Evolutionary conservation across 2,113 vertebrate species (phyloP).

Genomic region (Oophaga pumilio): DNA sequence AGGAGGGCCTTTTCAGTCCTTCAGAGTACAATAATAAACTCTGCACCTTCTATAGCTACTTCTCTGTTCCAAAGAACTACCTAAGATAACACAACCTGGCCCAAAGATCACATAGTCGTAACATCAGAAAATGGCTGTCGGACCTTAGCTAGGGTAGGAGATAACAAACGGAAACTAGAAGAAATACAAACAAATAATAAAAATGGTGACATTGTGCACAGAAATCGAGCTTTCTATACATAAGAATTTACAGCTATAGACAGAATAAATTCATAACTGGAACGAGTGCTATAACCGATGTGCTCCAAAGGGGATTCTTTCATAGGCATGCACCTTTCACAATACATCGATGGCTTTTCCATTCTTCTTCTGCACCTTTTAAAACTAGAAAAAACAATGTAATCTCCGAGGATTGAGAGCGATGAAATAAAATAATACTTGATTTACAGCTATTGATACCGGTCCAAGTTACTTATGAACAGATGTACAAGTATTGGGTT

Average conservation of each 20-base stretch:
- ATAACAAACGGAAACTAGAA: neutral
- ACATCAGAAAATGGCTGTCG: neutral
- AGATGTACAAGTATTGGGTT: conserved; percentile 43
- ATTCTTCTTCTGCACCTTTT: conserved; percentile 27
- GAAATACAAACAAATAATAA: neutral
- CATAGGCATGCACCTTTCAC: neutral
- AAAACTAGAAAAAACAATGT: conserved; percentile 12
- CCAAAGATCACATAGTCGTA: neutral
- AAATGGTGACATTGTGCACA: neutral
- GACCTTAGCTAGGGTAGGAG: neutral
- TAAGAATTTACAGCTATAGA: neutral
- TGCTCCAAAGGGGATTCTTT: neutral
- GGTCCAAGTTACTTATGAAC: conserved; percentile 49
- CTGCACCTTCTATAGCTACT: neutral
- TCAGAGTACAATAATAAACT: neutral
- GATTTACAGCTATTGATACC: conserved; percentile 42
- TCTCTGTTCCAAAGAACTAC: neutral
- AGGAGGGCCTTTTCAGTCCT: neutral
- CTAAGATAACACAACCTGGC: neutral
- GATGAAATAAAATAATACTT: conserved; percentile 47
- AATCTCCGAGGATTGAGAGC: conserved; percentile 33
- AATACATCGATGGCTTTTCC: conserved; percentile 25
- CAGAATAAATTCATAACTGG: neutral
- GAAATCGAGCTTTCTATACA: neutral
- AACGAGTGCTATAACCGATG: neutral